Percentiles rank a stretch among this genome's conserved stretches.
phyloP scores from a whole-genome alignment of 1,140 invertebrate species.

The Calliphora vicina region DNA sequence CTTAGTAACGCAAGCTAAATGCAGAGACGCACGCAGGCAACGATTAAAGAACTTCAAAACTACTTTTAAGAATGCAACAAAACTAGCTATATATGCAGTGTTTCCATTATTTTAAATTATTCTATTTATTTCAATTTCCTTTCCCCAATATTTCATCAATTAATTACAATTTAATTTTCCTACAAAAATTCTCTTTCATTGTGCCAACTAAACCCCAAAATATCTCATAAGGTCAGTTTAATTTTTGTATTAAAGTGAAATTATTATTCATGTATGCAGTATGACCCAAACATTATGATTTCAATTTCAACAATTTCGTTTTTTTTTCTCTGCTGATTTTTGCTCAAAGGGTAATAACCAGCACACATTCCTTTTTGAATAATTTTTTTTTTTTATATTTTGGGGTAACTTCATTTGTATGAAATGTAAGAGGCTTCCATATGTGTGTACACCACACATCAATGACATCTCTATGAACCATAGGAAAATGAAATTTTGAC shows the following conservation, averaged over 20 bases:
- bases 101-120: no score
- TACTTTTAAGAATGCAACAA: no score
- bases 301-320: not conserved
- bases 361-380: not conserved
- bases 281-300: constrained; percentile 3
- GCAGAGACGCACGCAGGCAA: no score
- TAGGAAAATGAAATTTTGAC: constrained; percentile 6
- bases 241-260: not conserved
- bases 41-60: no score
- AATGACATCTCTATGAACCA: not conserved
- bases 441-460: not conserved
- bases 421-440: not conserved
- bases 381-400: not conserved
- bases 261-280: not conserved
- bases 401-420: not conserved
- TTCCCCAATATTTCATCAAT: no score
- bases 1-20: no score
- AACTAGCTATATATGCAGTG: no score
- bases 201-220: not conserved
- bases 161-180: no score
- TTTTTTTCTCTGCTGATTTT: not conserved
- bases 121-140: no score
- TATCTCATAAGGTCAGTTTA: not conserved
- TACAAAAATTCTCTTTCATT: no score
- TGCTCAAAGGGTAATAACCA: not conserved